A percentile compares a stretch with the other conserved stretches of the same genome.
Evolutionary conservation across 2,797 vertebrate species (phyloP).

Genomic region (Tauraco hartlaubi): DNA sequence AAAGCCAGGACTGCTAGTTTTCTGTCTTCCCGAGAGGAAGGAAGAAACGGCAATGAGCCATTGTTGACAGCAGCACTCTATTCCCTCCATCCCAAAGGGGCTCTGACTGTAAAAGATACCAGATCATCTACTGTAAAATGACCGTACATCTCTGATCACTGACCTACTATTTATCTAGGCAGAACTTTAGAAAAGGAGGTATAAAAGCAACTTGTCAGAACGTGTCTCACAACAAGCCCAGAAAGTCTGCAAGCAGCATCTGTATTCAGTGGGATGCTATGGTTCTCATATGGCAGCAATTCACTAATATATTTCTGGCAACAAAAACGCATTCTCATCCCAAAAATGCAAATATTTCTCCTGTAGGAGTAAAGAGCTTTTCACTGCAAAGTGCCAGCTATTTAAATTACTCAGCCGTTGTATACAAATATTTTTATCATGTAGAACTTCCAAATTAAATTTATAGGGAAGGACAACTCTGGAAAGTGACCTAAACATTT

Average conservation of each 20-base stretch:
- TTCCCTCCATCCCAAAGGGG: not conserved
- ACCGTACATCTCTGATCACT: not conserved
- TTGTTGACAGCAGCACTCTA: slow-evolving; percentile 37
- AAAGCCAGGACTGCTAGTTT: slow-evolving; percentile 37
- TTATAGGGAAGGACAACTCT: not conserved
- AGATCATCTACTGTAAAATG: not conserved
- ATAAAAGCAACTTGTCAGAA: not conserved
- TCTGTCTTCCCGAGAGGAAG: slow-evolving; percentile 59
- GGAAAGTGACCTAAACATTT: not conserved
- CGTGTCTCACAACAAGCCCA: not conserved
- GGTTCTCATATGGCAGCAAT: not conserved
- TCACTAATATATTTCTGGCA: not conserved
- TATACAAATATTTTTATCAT: not conserved
- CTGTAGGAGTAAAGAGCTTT: not conserved
- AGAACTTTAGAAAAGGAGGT: not conserved
- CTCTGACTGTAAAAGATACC: not conserved
- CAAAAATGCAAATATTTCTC: not conserved
- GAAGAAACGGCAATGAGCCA: slow-evolving; percentile 44
- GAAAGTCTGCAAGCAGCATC: not conserved
- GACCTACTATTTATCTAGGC: not conserved
- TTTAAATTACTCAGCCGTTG: slow-evolving; percentile 9
- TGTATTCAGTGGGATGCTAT: not conserved
- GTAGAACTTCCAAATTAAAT: not conserved
- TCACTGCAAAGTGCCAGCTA: slow-evolving; percentile 5
- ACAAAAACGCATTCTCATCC: not conserved